phyloP scores from a whole-genome alignment of 2,888 invertebrate genomes.

The Orgyia antiqua region DNA sequence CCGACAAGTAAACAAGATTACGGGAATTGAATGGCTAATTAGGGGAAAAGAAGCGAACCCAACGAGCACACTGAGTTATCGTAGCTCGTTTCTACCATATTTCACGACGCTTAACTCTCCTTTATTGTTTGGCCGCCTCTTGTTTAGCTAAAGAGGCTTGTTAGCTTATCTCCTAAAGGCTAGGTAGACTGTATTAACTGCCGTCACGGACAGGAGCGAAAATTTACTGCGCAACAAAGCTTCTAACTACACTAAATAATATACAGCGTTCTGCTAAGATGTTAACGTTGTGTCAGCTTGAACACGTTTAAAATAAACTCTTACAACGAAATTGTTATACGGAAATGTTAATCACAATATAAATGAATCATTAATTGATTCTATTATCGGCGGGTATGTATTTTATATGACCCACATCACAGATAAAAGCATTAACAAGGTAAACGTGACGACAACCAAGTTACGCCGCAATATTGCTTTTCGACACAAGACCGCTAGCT shows the following conservation, averaged over 20 bases:
- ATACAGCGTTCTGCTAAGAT: conserved; percentile 23
- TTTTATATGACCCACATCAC: conserved; percentile 36
- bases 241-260: conserved; percentile 41
- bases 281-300: conserved; percentile 14
- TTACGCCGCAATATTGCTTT: conserved; percentile 45
- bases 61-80: conserved; percentile 62
- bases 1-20: conserved; percentile 76
- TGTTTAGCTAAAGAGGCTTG: conserved; percentile 71
- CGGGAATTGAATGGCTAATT: conserved; percentile 78
- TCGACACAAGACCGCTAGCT: conserved; percentile 31
- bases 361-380: conserved; percentile 31
- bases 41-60: conserved; percentile 72
- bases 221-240: conserved; percentile 53
- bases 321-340: conserved; percentile 12
- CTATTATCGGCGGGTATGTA: conserved; percentile 30
- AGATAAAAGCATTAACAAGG: conserved; percentile 44
- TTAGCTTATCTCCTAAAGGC: conserved; percentile 67
- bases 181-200: conserved; percentile 69
- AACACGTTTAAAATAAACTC: conserved; percentile 8
- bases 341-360: conserved; percentile 9
- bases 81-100: conserved; percentile 68
- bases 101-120: conserved; percentile 71
- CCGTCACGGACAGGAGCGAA: conserved; percentile 47
- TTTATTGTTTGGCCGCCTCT: conserved; percentile 70
- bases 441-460: conserved; percentile 47